Percentiles rank a stretch among this genome's conserved stretches.
Conservation (phyloP, 2,888 invertebrate genomes). For the Eucera pruinosa region DNA sequence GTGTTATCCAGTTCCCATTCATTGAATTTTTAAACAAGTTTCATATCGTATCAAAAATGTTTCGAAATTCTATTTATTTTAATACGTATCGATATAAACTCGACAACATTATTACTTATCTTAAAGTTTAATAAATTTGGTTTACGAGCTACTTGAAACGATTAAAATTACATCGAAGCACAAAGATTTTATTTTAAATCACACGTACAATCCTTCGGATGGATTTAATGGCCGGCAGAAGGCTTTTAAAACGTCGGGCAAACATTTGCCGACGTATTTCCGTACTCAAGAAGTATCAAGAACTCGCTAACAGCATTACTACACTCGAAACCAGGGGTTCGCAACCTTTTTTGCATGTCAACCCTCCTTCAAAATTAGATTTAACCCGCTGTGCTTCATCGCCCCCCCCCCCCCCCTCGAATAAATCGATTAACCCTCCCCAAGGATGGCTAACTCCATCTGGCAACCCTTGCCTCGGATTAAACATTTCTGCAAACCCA, state of each 20-base stretch:
- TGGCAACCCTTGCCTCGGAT: constrained; percentile 23
- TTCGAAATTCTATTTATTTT: too few relatives aligned
- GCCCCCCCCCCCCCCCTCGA: constrained; percentile 5
- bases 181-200: background rate
- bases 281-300: constrained; percentile 16
- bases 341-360: constrained; percentile 7
- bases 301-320: constrained; percentile 26
- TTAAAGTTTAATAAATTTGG: too few relatives aligned
- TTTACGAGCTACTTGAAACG: too few relatives aligned
- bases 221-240: constrained; percentile 1
- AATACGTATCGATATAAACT: too few relatives aligned
- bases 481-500: constrained; percentile 22
- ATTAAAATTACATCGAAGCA: too few relatives aligned
- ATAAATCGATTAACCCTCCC: constrained; percentile 36
- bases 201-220: background rate
- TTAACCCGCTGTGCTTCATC: constrained; percentile 11
- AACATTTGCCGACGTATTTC: constrained; percentile 22
- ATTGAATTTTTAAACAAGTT: too few relatives aligned
- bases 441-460: constrained; percentile 7
- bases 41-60: too few relatives aligned
- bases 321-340: constrained; percentile 1
- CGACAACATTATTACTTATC: too few relatives aligned
- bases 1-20: too few relatives aligned
- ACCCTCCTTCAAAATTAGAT: constrained; percentile 29
- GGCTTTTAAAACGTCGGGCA: background rate